Base-by-base conservation (phyloP, 2,797 vertebrate species). In the Gila robusta region DNA sequence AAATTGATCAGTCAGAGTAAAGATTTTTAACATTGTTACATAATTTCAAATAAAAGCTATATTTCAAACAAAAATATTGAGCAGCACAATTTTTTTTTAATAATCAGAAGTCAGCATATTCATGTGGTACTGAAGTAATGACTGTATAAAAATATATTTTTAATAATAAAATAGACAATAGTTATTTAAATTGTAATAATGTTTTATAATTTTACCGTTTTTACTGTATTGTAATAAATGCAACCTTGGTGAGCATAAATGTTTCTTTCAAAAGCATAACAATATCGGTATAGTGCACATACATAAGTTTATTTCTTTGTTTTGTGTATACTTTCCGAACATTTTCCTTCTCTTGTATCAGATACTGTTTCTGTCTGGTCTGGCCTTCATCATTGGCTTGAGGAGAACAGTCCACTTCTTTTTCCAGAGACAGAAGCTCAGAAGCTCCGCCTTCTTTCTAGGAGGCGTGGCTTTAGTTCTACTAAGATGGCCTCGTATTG, bases 341-440 rank as follows among this genome's bases (percentile, higher is more conserved):
- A 2, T 35, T 23, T 23, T 37, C 2, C 32, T 21, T 37, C 62
- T 16, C 6, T 21, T 69, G 2, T 76, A 2, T 0, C 91, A 98
- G 97, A 93, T 98, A 83, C 93, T 98, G 84, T 97, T 98, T 91
- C 91, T 98, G 90, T 90, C 91, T 0, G 97, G 97, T 44, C 89
- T 98, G 89, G 94, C 93, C 14, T 91, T 97, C 92, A 96, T 98
- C 93, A 97, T 97, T 0, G 97, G 97, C 82, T 88, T 97, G 84
- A 95, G 86, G 86, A 97, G 94, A 90, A 97, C 95, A 0, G 93
- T 94, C 52, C 91, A 91, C 59, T 98, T 98, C 94, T 98, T 98
- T 91, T 97, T 98, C 93, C 97, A 98, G 91, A 88, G 92, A 86
- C 94, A 96, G 10, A 99, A 97, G 88, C 90, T 98, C 81, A 95